Base-by-base conservation (phyloP, 2,888 invertebrate genomes). In the Acronicta alni region DNA sequence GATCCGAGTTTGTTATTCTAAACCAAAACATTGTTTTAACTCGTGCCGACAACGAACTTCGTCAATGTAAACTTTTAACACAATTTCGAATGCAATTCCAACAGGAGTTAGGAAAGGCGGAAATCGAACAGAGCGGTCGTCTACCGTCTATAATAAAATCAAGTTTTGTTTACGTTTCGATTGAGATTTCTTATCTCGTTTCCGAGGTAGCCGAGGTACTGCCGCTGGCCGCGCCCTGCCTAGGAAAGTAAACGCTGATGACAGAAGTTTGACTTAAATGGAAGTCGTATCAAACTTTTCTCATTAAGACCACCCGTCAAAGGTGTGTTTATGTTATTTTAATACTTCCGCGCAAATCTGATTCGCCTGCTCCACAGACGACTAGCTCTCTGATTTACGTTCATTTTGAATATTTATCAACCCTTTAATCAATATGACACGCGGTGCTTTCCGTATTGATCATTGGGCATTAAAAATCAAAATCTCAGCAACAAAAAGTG, bases 311-410 rank as follows among this genome's bases (percentile, higher is more conserved):
- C 89, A 89, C 85, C 88, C 89, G 87, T 92, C 90, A 91, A 92
- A 92, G 92, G 92, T 92, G 88, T 91, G 89, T 91, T 92, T 92
- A 91, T 89, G 86, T 91, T 91, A 92, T 92, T 92, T 92, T 89
- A 89, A 90, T 88, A 88, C 88, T 89, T 86, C 82, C 82, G 82
- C 80, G 80, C 83, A 89, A 89, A 88, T 86, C 85, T 84, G 83
- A 87, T 86, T 88, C 82, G 68, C 68, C 75, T 70, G 63, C 63
- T 58, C 67, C 66, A 65, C 60, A 65, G 68, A 68, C 60, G 64
- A 73, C 44, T 58, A 52, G 42, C 57, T 70, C 55, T 62, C 57
- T 37, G 66, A 65, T 72, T 56, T 66, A 58, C 55, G 57, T 59
- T 53, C 53, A 53, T 59, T 58, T 37, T n/a, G 14, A 53, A 48